phyloP scores from a whole-genome alignment of 2,797 vertebrate species.

The Ctenopoma kingsleyae region DNA sequence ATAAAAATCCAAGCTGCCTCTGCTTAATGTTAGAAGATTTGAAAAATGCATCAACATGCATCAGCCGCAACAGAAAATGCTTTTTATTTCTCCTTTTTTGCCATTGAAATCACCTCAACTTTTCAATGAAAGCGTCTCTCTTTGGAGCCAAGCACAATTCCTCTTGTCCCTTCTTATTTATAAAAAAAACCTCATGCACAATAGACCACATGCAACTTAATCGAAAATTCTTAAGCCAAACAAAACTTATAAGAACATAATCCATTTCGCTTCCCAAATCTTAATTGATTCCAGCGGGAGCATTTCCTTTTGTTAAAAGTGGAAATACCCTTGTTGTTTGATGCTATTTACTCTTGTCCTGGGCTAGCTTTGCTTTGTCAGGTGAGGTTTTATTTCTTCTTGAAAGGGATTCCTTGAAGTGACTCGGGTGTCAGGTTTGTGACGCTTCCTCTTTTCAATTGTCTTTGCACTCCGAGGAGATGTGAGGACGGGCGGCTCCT shows the following conservation, averaged over 20 bases:
- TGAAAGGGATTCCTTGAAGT: constrained; percentile 90
- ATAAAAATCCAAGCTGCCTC: constrained; percentile 17
- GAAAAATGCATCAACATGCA: constrained; percentile 47
- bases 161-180: constrained; percentile 30
- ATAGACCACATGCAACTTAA: constrained; percentile 21
- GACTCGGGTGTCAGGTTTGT: constrained; percentile 87
- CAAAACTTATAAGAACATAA: constrained; percentile 43
- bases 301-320: constrained; percentile 70
- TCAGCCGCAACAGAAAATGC: constrained; percentile 27
- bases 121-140: background rate
- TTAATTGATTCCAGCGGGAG: constrained; percentile 65
- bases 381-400: constrained; percentile 85
- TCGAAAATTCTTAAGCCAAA: constrained; percentile 41
- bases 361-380: constrained; percentile 85
- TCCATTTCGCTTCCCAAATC: constrained; percentile 42
- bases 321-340: constrained; percentile 83
- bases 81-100: constrained; percentile 37
- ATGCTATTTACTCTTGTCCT: constrained; percentile 85
- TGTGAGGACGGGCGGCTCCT: constrained; percentile 84
- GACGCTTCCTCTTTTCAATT: constrained; percentile 86
- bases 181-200: constrained; percentile 14
- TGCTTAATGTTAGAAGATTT: constrained; percentile 44
- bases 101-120: constrained; percentile 42
- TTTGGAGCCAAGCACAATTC: constrained; percentile 18
- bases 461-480: constrained; percentile 85